Base-by-base conservation (phyloP, 2,113 vertebrate species). In the Toxostoma redivivum region DNA sequence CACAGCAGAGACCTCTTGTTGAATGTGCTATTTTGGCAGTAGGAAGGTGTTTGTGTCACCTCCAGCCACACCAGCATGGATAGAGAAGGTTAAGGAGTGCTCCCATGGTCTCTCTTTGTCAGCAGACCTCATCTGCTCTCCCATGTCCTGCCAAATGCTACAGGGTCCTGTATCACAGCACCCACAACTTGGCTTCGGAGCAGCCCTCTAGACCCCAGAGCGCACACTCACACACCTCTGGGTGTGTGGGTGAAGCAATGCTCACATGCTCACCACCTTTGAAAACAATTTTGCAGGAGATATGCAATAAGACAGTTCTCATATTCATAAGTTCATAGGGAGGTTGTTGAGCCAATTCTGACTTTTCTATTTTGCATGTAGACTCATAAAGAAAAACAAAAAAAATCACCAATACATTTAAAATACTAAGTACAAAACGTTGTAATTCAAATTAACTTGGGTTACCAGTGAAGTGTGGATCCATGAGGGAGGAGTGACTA, bases 201-300 rank as follows among this genome's bases (percentile, higher is more conserved):
- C 21, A 86, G 71, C 25, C 33, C 11, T 66, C 24, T 9, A 22
- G 74, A 20, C 28, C n/a, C 31, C 42, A 27, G 18, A 23, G 20
- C 7, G 83, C 66, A 53, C 58, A 1, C 25, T 81, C 3, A 2
- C 9, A 44, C 56, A 57, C 12, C 56, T 64, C 37, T 71, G 57
- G 28, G 14, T 10, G 0, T 5, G 23, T 21, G 60, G 21, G 47
- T 40, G 44, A 90, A 42, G 74, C 0, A 0, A 84, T 40, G n/a
- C n/a, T 45, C 44, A 40, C 0, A 0, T 3, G 1, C 31, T 31
- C 72, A 33, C 12, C 0, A 0, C 53, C 38, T 54, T 4, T 8
- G 0, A 58, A 74, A 71, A 30, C 22, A n/a, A 18, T 45, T 71
- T n/a, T 56, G n/a, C n/a, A 48, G 33, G 48, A 93, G 42, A 78